Evolutionary conservation across 2,797 vertebrate genomes (phyloP), one percentile per base, ranked within the genome.

Genomic region (Coreius guichenoti): DNA sequence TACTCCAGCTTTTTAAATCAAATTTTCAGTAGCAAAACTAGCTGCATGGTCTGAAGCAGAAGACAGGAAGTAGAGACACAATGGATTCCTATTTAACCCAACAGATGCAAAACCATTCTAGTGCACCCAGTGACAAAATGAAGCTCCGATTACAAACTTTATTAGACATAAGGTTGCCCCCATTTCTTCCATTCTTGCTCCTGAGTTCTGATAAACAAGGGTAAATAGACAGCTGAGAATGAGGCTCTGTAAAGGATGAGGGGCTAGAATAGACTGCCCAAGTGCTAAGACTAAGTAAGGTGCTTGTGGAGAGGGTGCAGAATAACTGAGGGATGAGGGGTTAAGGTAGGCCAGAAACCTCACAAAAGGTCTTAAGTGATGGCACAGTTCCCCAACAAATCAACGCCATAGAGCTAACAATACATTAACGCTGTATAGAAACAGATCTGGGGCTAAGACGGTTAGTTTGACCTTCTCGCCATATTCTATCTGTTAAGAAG

Each of bases 191-290:
- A 75, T 68, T 67, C 49, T 47, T 85, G n/a, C 43, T 80, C 23
- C 11, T 70, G 73, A 43, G 63, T 77, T 47, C 58, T 58, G 21
- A 84, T 80, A 76, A 79, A 63, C 54, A 33, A 79, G 39, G 33
- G 63, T 78, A 63, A 77, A 39, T 47, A 82, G 83, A 89, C 90
- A 91, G 89, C 81, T 87, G 86, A 74, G 84, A 88, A 90, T 88
- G 83, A 58, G 33, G 49, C 76, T 76, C 54, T 82, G 78, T 54
- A 80, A 84, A 79, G 78, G 63, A 86, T 72, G 56, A 80, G 75
- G 54, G 75, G 83, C 77, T 80, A 89, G 86, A 89, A 90, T 90
- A 89, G 87, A 84, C 1, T 75, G 58, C 21, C 39, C 69, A 87
- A 80, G 72, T 73, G 65, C 23, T 49, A 86, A 88, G 88, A 86